Evolutionary conservation across 2,797 vertebrate genomes (phyloP).

Genomic region (Antennarius maculatus): DNA sequence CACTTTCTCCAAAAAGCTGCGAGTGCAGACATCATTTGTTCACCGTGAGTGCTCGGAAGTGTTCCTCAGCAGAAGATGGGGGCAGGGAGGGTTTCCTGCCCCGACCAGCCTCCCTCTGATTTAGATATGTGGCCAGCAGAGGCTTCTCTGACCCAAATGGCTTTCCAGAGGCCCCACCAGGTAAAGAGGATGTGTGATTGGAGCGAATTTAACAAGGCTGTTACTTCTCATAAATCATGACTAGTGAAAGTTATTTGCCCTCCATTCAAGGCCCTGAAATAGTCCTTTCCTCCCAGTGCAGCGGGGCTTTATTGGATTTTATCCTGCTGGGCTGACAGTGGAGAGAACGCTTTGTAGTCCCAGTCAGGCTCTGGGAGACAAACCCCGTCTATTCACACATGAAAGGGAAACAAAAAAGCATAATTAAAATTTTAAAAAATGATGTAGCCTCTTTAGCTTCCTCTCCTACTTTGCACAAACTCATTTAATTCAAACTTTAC

Average conservation of each 20-base stretch:
- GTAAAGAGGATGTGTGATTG: conserved; percentile 66
- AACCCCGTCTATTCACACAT: conserved; percentile 2
- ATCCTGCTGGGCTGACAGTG: conserved; percentile 34
- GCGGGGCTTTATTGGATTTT: conserved; percentile 57
- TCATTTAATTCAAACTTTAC: conserved; percentile 10
- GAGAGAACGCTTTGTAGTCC: conserved; percentile 18
- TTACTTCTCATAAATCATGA: conserved; percentile 74
- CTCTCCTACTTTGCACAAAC: background rate
- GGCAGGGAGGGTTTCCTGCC: conserved; percentile 34
- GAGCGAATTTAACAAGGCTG: conserved; percentile 69
- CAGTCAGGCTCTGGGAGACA: conserved; percentile 14
- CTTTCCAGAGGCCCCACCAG: conserved; percentile 56
- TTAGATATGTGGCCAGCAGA: conserved; percentile 59
- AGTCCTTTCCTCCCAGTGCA: conserved; percentile 56
- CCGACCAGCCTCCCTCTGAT: conserved; percentile 33
- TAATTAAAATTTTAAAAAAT: background rate
- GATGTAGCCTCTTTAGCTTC: too few species aligned
- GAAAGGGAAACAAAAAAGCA: conserved; percentile 2
- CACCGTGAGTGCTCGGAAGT: conserved; percentile 43
- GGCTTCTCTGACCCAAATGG: conserved; percentile 64
- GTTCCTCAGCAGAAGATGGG: conserved; percentile 25
- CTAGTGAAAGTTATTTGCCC: conserved; percentile 56
- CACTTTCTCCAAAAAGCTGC: conserved; percentile 39
- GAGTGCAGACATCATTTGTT: conserved; percentile 48
- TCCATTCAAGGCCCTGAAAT: conserved; percentile 70